Evolutionary conservation across 2,888 invertebrate genomes (phyloP), one percentile per base, ranked within the genome.

Genomic region (Prosapia bicincta): DNA sequence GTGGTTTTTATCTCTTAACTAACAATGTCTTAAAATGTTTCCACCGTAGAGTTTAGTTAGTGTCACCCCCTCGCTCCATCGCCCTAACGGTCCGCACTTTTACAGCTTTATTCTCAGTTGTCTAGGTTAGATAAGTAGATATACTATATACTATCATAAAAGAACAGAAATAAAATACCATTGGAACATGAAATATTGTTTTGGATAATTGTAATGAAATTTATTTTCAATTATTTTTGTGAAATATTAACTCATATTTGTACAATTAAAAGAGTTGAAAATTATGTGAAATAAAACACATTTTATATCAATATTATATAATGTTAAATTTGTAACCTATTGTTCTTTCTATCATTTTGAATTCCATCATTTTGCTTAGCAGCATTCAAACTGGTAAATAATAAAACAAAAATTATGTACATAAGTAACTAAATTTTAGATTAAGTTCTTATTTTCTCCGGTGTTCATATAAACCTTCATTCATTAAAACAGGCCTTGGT

Each of bases 211-310:
- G 30, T 69, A 74, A 69, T 26, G 74, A 67, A 69, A 69, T 69
- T 74, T 74, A 74, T 72, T 75, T 72, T 75, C 67, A 66, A 69
- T 69, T 76, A 73, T 76, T 76, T 73, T 65, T 75, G 73, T 72
- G 73, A 71, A 75, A 71, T 75, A 74, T 72, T 66, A 73, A 76
- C 65, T 76, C 72, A 73, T 77, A 77, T 77, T 77, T 75, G 71
- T 72, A 71, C 76, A 71, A 32, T 78, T 77, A 76, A n/a, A 76
- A 77, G 69, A 76, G 77, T 75, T 72, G 54, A 54, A 72, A 72
- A 74, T 26, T 54, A 43, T 69, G 74, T 74, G 74, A 30, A 75
- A 75, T 74, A 73, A 73, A 38, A 75, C 75, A 70, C 70, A 66
- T 75, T 70, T 75, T 75, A 75, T 75, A 70, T 75, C 66, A 66